Evolutionary conservation across 2,113 vertebrate species (phyloP).

Genomic region (Litocranius walleri): DNA sequence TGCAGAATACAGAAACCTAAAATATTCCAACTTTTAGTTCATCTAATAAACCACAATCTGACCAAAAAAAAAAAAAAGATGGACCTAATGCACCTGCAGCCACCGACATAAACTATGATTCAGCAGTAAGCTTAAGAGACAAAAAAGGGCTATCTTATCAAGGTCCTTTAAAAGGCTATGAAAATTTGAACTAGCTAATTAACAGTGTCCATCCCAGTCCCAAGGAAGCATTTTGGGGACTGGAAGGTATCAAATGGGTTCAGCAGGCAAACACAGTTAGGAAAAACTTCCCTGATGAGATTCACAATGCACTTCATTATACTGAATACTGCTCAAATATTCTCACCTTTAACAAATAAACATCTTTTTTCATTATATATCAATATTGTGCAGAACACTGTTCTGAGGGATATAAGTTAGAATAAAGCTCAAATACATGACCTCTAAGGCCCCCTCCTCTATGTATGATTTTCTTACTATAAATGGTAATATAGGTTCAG

Average conservation of each 20-base stretch:
- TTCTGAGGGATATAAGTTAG: neutral
- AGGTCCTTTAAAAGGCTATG: neutral
- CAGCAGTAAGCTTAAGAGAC: neutral
- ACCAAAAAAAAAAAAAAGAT: neutral
- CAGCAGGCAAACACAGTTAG: neutral
- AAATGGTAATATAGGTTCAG: neutral
- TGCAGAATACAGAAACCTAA: constrained; percentile 14
- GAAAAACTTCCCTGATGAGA: neutral
- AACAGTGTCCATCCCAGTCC: neutral
- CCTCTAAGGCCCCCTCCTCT: neutral
- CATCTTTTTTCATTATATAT: neutral
- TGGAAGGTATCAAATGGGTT: neutral
- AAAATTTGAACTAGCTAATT: neutral
- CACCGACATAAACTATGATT: neutral
- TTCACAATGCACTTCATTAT: neutral
- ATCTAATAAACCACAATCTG: neutral
- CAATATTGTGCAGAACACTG: neutral
- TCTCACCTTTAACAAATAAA: neutral
- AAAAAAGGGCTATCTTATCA: neutral
- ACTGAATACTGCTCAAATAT: neutral
- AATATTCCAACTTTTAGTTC: constrained; percentile 28
- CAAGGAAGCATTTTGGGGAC: neutral
- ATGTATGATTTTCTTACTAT: neutral
- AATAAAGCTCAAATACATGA: neutral
- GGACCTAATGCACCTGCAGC: neutral